Conservation (phyloP, 2,113 vertebrate species). For the Gadus macrocephalus region DNA sequence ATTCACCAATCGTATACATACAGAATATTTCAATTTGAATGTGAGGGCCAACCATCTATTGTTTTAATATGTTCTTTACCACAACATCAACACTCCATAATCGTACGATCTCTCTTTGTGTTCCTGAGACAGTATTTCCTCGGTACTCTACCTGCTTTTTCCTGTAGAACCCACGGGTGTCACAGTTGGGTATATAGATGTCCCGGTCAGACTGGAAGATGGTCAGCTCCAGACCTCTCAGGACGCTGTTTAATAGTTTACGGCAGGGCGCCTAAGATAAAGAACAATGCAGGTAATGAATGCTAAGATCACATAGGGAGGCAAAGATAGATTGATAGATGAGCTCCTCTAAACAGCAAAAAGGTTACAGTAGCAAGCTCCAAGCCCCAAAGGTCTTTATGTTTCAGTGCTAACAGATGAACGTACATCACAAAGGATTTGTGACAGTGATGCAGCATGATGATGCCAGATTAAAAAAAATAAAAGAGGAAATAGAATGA, state of each 20-base stretch:
- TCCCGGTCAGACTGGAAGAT: slow-evolving; percentile 75
- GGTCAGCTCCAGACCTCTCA: slow-evolving; percentile 75
- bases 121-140: background rate
- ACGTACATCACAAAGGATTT: slow-evolving; percentile 37
- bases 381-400: slow-evolving; percentile 19
- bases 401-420: slow-evolving; percentile 34
- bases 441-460: slow-evolving; percentile 36
- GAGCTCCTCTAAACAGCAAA: slow-evolving; percentile 1
- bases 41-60: no score
- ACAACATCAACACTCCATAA: background rate
- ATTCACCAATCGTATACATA: no score
- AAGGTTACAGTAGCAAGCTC: slow-evolving; percentile 24
- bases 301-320: slow-evolving; percentile 21
- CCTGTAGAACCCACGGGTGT: slow-evolving; percentile 80
- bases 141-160: slow-evolving; percentile 75
- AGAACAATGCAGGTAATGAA: slow-evolving; percentile 41
- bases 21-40: no score
- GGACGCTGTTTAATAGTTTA: slow-evolving; percentile 70
- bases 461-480: slow-evolving; percentile 37
- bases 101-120: background rate
- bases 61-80: background rate
- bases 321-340: slow-evolving; percentile 28
- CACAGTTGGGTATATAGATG: slow-evolving; percentile 84
- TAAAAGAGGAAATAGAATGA: slow-evolving; percentile 33
- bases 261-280: slow-evolving; percentile 75